Conservation (phyloP, 2,797 vertebrate species). For the Phalanger gymnotis region DNA sequence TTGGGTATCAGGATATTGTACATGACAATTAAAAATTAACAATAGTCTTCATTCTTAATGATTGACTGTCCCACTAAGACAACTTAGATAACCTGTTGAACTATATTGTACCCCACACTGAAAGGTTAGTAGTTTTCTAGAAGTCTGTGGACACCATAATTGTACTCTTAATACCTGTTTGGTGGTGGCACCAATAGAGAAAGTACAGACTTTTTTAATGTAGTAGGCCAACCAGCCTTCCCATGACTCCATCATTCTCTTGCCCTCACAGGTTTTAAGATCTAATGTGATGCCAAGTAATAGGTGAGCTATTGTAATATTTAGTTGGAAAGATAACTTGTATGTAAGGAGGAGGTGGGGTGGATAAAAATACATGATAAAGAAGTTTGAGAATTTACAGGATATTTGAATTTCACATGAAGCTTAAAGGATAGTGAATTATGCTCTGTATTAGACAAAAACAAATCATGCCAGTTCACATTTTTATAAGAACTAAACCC, state of each 20-base stretch:
- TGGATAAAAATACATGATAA: background rate
- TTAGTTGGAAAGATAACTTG: background rate
- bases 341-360: background rate
- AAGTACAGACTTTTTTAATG: background rate
- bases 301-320: background rate
- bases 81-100: background rate
- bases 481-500: slow-evolving; percentile 39
- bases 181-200: background rate
- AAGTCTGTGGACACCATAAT: background rate
- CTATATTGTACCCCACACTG: background rate
- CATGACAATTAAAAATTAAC: slow-evolving; percentile 42
- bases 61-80: slow-evolving; percentile 36
- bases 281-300: background rate
- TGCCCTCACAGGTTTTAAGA: slow-evolving; percentile 8
- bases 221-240: background rate
- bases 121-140: slow-evolving; percentile 5
- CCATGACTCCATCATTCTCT: background rate
- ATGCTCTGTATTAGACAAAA: background rate
- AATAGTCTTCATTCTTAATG: slow-evolving; percentile 29
- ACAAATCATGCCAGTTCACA: background rate
- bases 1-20: slow-evolving; percentile 27
- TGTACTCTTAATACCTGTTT: slow-evolving; percentile 53
- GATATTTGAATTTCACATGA: background rate
- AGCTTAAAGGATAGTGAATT: background rate
- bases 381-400: background rate